Base-by-base conservation (phyloP, 1,140 invertebrate species). In the Cydia fagiglandana region DNA sequence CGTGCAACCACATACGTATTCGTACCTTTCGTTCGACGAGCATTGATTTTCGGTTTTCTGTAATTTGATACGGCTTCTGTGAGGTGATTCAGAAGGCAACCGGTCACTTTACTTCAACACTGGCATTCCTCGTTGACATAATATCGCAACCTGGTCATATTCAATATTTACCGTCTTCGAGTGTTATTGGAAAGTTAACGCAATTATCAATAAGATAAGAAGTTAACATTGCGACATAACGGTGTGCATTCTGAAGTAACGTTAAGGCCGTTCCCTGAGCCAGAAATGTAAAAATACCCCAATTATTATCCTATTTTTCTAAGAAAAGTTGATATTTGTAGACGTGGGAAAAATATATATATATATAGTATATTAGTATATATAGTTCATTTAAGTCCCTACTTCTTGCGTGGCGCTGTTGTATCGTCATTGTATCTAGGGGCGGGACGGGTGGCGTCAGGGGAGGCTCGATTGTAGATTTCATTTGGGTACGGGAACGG, bases 121-220 rank as follows among this genome's bases (percentile, higher is more conserved):
- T 53, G 24, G 10, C 66, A 70, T 61, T 61, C 56, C 20, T 28
- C 66, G 66, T 41, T 70, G 66, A 70, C 66, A 70, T 70, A 70
- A 28, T 34, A 68, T 70, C 7, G 66, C 34, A 68, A 68, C 64
- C 64, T 38, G 34, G 15, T 70, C 30, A 38, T 17, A 17, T 70
- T 70, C n/a, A 38, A 70, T 70, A 70, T 70, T 70, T 34, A 38
- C 66, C 5, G 30, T 15, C 66, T 70, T 2, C n/a, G 9, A 70
- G 66, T 70, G 66, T 70, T 70, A 70, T 70, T 70, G 66, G 66
- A 70, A 70, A 45, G 66, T 41, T 41, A 45, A 38, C 66, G 38
- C 34, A 70, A 70, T 70, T 70, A 70, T 70, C 66, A 70, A 70
- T 70, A 66, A 38, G 66, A 70, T 70, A 70, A 41, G 66, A 70